These are phyloP conservation scores for Stichopus horrens DNA, from an alignment of 53 echinoderm and acorn worm genomes.

Conservation along the genomic window DNA sequence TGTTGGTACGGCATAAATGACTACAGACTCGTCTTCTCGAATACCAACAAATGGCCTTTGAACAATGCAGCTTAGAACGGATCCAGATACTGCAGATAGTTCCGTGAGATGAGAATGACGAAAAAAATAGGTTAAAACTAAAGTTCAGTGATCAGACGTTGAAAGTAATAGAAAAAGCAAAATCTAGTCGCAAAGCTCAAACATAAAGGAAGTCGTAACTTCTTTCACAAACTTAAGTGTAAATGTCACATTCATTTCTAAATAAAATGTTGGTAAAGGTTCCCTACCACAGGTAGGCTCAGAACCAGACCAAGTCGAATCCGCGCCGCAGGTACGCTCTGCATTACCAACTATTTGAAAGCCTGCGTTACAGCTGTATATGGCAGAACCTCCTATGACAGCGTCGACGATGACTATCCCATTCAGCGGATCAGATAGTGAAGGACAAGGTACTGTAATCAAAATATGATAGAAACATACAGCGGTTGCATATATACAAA, in stretches of 20 bases:
- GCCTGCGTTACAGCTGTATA: background rate
- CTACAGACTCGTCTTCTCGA: background rate
- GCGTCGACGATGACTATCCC: background rate
- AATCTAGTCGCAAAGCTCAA: no score
- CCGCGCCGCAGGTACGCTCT: background rate
- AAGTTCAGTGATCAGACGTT: no score
- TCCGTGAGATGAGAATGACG: no score
- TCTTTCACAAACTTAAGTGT: no score
- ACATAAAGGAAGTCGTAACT: no score
- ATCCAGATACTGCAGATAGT: background rate
- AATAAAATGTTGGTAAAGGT: no score
- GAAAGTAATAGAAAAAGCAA: no score
- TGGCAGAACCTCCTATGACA: background rate
- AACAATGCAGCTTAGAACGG: conserved; percentile 7
- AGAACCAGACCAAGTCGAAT: background rate
- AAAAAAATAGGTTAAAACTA: no score
- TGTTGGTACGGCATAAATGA: background rate
- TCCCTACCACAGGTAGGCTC: background rate
- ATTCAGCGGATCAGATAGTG: background rate
- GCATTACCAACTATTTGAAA: background rate
- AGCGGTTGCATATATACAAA: no score
- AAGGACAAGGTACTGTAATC: conserved; percentile 5
- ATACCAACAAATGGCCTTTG: conserved; percentile 9
- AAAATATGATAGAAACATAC: background rate
- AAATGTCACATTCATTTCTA: no score